Percentiles rank a stretch among this genome's conserved stretches.
These are phyloP conservation scores for Cryptoblepharus egeriae DNA, from an alignment of 2,797 vertebrate species.

Conservation along the genomic window DNA sequence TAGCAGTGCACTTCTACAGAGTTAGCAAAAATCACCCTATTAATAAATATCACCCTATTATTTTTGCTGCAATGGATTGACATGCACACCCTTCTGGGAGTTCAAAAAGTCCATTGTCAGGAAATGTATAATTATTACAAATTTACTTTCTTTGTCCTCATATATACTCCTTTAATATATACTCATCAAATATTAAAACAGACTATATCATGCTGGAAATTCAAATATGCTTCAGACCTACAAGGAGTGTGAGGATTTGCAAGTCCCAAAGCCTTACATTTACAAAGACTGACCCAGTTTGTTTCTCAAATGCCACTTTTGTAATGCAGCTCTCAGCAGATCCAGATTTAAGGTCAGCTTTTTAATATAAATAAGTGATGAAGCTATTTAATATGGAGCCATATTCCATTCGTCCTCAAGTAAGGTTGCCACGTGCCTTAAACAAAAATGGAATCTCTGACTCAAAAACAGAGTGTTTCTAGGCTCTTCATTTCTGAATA, in stretches of 20 bases:
- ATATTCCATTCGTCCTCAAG: conserved; percentile 5
- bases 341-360: conserved; percentile 47
- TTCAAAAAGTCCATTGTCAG: not conserved
- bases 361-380: conserved; percentile 41
- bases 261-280: conserved; percentile 14
- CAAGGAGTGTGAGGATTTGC: conserved; percentile 18
- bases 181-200: not conserved
- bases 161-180: not conserved
- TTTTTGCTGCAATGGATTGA: too few relatives aligned
- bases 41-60: too few relatives aligned
- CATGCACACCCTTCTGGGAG: not conserved
- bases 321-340: conserved; percentile 45
- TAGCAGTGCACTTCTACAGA: not conserved
- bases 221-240: conserved; percentile 3
- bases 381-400: conserved; percentile 35
- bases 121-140: not conserved
- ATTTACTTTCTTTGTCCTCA: not conserved
- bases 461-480: not conserved
- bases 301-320: conserved; percentile 37
- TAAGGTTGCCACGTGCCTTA: not conserved
- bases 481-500: not conserved
- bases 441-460: not conserved
- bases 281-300: not conserved
- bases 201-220: not conserved
- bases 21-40: too few relatives aligned